Evolutionary conservation across 2,113 vertebrate species (phyloP).

Genomic region (Pyxicephalus adspersus): DNA sequence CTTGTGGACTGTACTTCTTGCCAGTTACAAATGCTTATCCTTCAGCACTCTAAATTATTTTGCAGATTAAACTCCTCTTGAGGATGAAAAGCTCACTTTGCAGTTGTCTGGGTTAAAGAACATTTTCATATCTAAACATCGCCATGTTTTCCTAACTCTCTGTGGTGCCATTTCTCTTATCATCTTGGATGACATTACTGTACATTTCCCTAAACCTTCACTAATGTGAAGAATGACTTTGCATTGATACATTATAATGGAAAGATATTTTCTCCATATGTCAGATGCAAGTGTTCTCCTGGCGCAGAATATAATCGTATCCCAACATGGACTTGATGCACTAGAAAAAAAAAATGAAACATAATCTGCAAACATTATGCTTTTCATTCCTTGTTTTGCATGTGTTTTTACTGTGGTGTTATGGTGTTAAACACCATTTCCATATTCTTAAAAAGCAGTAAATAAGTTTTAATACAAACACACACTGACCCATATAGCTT

Average conservation of each 20-base stretch:
- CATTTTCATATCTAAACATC: conserved; percentile 20
- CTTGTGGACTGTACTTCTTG: background rate
- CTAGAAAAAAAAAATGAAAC: too few relatives aligned
- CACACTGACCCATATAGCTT: too few relatives aligned
- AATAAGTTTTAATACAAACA: too few relatives aligned
- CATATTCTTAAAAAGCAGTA: too few relatives aligned
- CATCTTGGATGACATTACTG: conserved; percentile 22
- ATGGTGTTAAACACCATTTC: too few relatives aligned
- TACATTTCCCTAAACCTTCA: background rate
- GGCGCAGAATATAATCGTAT: too few relatives aligned
- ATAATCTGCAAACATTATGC: too few relatives aligned
- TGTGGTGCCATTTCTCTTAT: conserved; percentile 2
- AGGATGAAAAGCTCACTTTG: conserved; percentile 25
- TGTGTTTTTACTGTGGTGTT: too few relatives aligned
- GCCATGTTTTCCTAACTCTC: conserved; percentile 1
- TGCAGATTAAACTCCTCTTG: conserved; percentile 1
- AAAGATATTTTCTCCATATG: background rate
- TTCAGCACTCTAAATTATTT: conserved; percentile 1
- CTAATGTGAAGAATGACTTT: background rate
- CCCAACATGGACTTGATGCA: too few relatives aligned
- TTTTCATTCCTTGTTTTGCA: too few relatives aligned
- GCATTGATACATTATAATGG: background rate
- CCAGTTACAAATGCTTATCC: conserved; percentile 16
- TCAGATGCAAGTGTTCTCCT: too few relatives aligned
- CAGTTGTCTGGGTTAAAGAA: conserved; percentile 25